Percentiles rank a stretch among this genome's conserved stretches.
phyloP scores from a whole-genome alignment of 1,140 invertebrate genomes.

The Brachionus rubens region DNA sequence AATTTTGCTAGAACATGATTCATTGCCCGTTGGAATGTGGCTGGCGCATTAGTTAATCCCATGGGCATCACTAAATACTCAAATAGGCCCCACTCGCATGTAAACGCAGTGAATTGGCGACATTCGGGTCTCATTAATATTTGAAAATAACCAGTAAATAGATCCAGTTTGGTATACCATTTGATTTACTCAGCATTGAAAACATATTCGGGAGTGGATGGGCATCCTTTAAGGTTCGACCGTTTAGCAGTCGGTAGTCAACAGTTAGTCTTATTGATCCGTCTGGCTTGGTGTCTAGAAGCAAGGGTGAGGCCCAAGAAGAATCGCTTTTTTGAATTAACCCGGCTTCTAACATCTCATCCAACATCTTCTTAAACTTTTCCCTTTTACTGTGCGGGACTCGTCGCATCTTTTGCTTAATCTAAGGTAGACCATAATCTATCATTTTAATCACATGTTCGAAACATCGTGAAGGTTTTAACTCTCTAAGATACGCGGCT shows the following conservation, averaged over 20 bases:
- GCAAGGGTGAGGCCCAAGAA: not conserved
- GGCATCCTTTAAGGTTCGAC: not conserved
- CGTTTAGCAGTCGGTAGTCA: not conserved
- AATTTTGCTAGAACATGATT: not conserved
- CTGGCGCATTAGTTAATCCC: conserved; percentile 2
- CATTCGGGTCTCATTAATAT: too few relatives aligned
- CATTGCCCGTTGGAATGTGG: not conserved
- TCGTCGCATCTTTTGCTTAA: too few relatives aligned
- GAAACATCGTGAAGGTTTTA: too few relatives aligned
- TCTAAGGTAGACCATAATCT: too few relatives aligned
- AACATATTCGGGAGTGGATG: too few relatives aligned
- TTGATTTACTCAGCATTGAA: too few relatives aligned
- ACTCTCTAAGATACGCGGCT: too few relatives aligned
- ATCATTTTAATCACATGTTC: too few relatives aligned
- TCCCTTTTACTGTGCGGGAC: too few relatives aligned
- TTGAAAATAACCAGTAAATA: too few relatives aligned
- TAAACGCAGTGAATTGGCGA: not conserved
- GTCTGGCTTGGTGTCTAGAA: not conserved
- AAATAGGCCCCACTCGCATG: not conserved
- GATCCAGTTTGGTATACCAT: too few relatives aligned
- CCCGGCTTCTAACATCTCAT: not conserved
- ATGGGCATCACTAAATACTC: not conserved
- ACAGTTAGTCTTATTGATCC: not conserved
- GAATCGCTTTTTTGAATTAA: conserved; percentile 44
- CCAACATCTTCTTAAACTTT: too few relatives aligned